Evolutionary conservation across 2,113 vertebrate species (phyloP).

Genomic region (Poeciliopsis prolifica): DNA sequence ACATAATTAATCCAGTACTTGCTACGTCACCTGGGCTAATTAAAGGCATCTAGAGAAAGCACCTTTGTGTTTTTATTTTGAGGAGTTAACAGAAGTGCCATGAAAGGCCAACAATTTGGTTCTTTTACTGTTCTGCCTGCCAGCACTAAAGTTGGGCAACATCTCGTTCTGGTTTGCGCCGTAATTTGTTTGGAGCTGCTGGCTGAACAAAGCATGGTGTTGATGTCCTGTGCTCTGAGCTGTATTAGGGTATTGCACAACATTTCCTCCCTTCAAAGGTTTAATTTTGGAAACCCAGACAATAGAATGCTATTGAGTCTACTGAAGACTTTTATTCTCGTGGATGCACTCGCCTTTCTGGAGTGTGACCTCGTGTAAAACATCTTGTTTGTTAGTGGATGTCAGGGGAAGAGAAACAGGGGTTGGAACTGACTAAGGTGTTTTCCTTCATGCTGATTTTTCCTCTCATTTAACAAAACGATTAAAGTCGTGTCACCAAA

Average conservation of each 20-base stretch:
- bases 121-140: slow-evolving; percentile 7
- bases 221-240: background rate
- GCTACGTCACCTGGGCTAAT: background rate
- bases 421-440: background rate
- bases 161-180: slow-evolving; percentile 30
- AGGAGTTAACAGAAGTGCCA: background rate
- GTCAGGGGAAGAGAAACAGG: background rate
- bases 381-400: background rate
- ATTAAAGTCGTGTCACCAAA: background rate
- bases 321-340: slow-evolving; percentile 38
- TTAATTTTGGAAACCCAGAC: slow-evolving; percentile 37
- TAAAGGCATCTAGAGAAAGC: background rate
- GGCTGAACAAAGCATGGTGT: slow-evolving; percentile 10
- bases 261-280: slow-evolving; percentile 25
- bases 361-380: slow-evolving; percentile 37
- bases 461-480: background rate
- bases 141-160: slow-evolving; percentile 13
- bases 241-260: slow-evolving; percentile 28
- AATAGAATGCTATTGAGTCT: slow-evolving; percentile 33
- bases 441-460: background rate
- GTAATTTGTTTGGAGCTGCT: slow-evolving; percentile 22
- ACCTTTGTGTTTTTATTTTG: background rate
- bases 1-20: background rate
- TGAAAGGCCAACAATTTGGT: background rate
- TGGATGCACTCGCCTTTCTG: slow-evolving; percentile 39